phyloP scores from a whole-genome alignment of 2,888 invertebrate species.

The Metopia argyrocephala region DNA sequence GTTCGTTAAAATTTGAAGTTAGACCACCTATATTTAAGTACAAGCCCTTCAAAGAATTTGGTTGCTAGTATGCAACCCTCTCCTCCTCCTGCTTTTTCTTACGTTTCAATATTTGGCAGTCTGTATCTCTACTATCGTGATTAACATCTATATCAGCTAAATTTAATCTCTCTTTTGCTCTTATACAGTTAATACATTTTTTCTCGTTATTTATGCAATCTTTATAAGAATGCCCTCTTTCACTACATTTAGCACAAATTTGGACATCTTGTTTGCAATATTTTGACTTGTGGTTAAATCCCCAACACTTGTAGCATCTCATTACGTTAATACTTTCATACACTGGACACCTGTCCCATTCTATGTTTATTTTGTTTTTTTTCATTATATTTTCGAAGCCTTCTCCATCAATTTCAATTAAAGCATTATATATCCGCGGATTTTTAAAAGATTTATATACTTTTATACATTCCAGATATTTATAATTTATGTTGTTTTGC shows the following conservation, averaged over 20 bases:
- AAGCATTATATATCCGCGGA: neutral
- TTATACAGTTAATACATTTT: constrained; percentile 41
- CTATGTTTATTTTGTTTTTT: constrained; percentile 42
- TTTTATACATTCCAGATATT: neutral
- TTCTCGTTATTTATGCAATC: neutral
- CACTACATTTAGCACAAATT: constrained; percentile 38
- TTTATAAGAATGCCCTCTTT: constrained; percentile 9
- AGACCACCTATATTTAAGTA: constrained; percentile 16
- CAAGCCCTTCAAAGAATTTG: constrained; percentile 9
- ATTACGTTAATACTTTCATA: constrained; percentile 49
- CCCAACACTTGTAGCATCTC: constrained; percentile 56
- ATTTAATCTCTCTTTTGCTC: no score
- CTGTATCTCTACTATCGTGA: constrained; percentile 31
- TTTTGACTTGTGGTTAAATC: constrained; percentile 47
- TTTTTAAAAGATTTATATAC: constrained; percentile 18
- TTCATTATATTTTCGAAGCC: constrained; percentile 42
- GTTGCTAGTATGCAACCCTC: constrained; percentile 30
- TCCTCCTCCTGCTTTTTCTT: constrained; percentile 3
- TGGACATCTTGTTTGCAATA: no score
- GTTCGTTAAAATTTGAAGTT: constrained; percentile 6
- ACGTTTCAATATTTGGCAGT: neutral
- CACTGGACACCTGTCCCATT: constrained; percentile 51
- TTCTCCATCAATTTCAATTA: constrained; percentile 12
- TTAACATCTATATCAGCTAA: constrained; percentile 11
- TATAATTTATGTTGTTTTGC: constrained; percentile 4